Percentiles rank a stretch among this genome's conserved stretches.
These are phyloP conservation scores for Aramus guarauna DNA, from an alignment of 2,113 vertebrate genomes.

Conservation along the genomic window DNA sequence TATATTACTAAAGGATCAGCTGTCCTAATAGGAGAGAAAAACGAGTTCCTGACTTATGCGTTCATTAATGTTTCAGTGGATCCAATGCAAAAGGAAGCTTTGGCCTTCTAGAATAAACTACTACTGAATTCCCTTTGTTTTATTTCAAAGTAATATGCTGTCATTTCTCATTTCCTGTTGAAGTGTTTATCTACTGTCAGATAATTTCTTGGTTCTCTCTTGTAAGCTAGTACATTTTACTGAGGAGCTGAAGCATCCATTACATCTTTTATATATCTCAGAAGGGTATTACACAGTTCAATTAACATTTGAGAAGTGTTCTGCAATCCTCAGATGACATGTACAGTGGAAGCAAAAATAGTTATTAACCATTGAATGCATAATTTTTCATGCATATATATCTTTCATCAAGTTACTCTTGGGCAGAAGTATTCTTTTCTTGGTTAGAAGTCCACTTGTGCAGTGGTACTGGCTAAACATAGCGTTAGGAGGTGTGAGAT, in stretches of 20 bases:
- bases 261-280: constrained; percentile 41
- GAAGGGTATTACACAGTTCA: constrained; percentile 6
- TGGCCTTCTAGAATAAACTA: background rate
- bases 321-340: constrained; percentile 1
- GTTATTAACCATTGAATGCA: background rate
- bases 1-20: background rate
- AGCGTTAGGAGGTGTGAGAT: background rate
- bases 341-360: background rate
- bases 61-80: background rate
- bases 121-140: background rate
- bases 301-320: constrained; percentile 52
- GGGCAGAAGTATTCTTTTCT: background rate
- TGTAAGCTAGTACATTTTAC: constrained; percentile 6
- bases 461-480: background rate
- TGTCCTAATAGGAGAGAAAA: background rate
- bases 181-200: constrained; percentile 19
- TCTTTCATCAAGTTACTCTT: background rate
- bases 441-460: background rate
- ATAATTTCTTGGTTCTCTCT: constrained; percentile 31
- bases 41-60: background rate
- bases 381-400: background rate
- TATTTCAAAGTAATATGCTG: background rate
- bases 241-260: background rate
- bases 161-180: constrained; percentile 9
- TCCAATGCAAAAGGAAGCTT: background rate